Base-by-base conservation (phyloP, 2,888 invertebrate species). In the Amphipoea lucens region DNA sequence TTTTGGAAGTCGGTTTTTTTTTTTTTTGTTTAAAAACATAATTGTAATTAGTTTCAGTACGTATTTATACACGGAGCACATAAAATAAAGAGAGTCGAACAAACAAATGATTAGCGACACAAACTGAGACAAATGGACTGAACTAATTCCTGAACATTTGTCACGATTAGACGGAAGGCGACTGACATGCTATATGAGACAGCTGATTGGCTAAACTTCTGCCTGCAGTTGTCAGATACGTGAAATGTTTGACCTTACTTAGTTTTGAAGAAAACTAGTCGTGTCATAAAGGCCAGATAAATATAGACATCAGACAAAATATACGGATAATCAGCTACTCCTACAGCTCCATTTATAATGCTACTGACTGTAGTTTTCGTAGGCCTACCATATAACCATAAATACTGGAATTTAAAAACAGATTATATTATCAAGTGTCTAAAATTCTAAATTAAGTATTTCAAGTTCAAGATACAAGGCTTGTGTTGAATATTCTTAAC, bases 111-210 rank as follows among this genome's bases (percentile, higher is more conserved):
- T 92, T 92, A 90, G 90, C 88, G 82, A 78, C 82, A 87, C 91
- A 93, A 94, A 95, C 91, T 91, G 91, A 94, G 90, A 95, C 92
- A 94, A 95, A 96, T 94, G 89, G 91, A 88, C 81, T 67, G 74
- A 70, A 81, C 90, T 94, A 94, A 94, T 93, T 91, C 91, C 84
- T 73, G 60, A 77, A 88, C 94, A 93, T 95, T 94, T 92, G 92
- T 95, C 93, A 91, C 90, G 81, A 93, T 95, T 94, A 94, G 89
- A 68, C 67, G 66, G 69, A 79, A 81, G 72, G 45, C 66, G 75
- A 76, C 42, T 85, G 78, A 82, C 82, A 71, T 72, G 79, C 79
- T 63, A 40, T 81, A 82, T 82, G 76, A 81, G 88, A 84, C 86
- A 79, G 84, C 77, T 83, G 84, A 87, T 78, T 74, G 83, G 74